These are phyloP conservation scores for Rhynchopsitta pachyrhyncha DNA, from an alignment of 2,113 vertebrate species.

Conservation along the genomic window DNA sequence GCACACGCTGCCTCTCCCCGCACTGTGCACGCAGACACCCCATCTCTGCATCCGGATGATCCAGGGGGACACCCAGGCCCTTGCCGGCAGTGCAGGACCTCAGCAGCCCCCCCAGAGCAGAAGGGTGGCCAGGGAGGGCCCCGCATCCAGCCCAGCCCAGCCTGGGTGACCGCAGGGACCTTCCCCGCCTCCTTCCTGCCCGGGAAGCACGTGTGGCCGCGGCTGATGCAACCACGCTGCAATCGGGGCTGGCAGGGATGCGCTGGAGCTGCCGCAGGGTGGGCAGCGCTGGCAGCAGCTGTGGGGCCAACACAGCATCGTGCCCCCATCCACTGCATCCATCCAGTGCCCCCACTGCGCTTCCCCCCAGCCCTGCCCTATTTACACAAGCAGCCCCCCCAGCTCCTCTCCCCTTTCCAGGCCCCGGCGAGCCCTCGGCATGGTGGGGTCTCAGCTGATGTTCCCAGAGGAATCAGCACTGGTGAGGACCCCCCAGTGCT, in stretches of 20 bases:
- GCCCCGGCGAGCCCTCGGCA: not conserved
- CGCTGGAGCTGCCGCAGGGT: not conserved
- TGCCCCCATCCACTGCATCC: not conserved
- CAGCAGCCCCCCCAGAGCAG: not conserved
- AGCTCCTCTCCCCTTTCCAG: not conserved
- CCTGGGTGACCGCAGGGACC: not conserved
- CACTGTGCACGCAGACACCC: not conserved
- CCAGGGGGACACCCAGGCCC: not conserved
- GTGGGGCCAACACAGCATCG: rapidly evolving
- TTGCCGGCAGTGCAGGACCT: not conserved
- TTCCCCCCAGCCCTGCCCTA: not conserved
- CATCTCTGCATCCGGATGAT: not conserved
- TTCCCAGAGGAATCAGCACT: not conserved
- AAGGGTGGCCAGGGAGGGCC: not conserved
- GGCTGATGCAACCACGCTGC: constrained; percentile 1
- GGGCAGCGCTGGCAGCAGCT: not conserved
- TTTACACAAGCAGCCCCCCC: not conserved
- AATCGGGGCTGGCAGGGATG: not conserved
- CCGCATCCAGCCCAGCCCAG: not conserved
- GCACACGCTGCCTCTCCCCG: not conserved
- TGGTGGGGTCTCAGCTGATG: not conserved
- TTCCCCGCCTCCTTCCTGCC: constrained; percentile 22
- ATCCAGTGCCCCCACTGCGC: rapidly evolving
- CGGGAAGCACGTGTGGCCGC: rapidly evolving
- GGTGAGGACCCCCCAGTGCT: not conserved